Percentiles rank a stretch among this genome's conserved stretches.
These are phyloP conservation scores for Adoxophyes honmai DNA, from an alignment of 1,140 invertebrate species.

Conservation along the genomic window DNA sequence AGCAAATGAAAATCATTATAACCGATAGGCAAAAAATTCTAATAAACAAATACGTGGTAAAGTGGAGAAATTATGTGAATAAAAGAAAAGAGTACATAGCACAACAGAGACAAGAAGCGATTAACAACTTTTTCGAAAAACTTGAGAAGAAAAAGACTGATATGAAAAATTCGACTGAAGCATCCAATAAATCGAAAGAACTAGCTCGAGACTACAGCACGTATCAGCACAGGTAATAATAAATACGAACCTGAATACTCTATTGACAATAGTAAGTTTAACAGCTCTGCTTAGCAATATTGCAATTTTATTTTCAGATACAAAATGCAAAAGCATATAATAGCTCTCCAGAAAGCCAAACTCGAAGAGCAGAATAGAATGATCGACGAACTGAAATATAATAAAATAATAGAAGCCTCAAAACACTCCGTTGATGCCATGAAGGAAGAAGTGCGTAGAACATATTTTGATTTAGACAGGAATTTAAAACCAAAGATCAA, in stretches of 20 bases:
- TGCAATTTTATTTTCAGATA: conserved; percentile 61
- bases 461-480: conserved; percentile 77
- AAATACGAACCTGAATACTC: no score
- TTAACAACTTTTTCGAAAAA: conserved; percentile 63
- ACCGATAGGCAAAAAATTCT: conserved; percentile 31
- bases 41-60: conserved; percentile 42
- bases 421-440: conserved; percentile 77
- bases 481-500: conserved; percentile 78
- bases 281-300: no score
- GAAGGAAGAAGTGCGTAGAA: conserved; percentile 77
- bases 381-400: conserved; percentile 81
- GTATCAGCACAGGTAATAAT: conserved; percentile 58
- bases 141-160: conserved; percentile 49
- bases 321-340: conserved; percentile 81
- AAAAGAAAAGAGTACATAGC: conserved; percentile 30
- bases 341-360: conserved; percentile 80
- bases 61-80: conserved; percentile 42
- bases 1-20: conserved; percentile 32
- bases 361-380: conserved; percentile 80
- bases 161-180: conserved; percentile 23
- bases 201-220: conserved; percentile 48
- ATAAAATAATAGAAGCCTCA: conserved; percentile 79
- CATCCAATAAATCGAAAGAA: conserved; percentile 37
- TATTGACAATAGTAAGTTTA: no score
- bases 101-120: conserved; percentile 41